These are phyloP conservation scores for Megalops atlanticus DNA, from an alignment of 2,113 vertebrate species.

Conservation along the genomic window DNA sequence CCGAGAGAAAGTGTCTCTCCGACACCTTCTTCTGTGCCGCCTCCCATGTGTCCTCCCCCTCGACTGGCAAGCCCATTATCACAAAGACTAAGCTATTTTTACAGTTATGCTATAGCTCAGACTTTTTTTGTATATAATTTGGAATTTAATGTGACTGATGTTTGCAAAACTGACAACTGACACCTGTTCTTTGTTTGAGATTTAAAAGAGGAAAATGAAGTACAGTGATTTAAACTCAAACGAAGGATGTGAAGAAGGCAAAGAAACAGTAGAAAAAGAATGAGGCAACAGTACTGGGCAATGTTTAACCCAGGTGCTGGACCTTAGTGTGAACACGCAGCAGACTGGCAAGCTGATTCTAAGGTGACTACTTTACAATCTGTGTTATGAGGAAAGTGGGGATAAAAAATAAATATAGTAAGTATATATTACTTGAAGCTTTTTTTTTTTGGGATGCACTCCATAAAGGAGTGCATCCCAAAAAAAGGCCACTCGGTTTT, in stretches of 20 bases:
- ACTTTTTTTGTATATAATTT: neutral
- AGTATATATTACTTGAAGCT: no score
- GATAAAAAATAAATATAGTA: no score
- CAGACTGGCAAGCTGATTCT: no score
- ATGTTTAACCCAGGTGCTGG: neutral
- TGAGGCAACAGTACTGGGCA: neutral
- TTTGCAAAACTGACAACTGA: constrained; percentile 25
- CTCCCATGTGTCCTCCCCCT: constrained; percentile 47
- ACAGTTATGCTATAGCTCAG: constrained; percentile 40
- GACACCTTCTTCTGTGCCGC: constrained; percentile 32
- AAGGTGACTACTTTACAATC: no score
- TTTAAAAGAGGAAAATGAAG: constrained; percentile 32
- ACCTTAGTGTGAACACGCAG: neutral
- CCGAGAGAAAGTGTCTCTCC: neutral
- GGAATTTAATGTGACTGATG: constrained; percentile 48
- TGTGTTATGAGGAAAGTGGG: no score
- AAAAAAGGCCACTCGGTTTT: no score
- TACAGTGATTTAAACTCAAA: constrained; percentile 25
- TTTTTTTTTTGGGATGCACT: no score
- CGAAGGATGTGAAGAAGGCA: neutral
- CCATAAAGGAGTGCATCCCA: no score
- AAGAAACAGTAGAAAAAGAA: constrained; percentile 17
- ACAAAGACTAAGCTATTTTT: constrained; percentile 45
- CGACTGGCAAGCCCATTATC: constrained; percentile 37
- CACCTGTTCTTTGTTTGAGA: constrained; percentile 43